Evolutionary conservation across 1,140 invertebrate species (phyloP).

Genomic region (Popillia japonica): DNA sequence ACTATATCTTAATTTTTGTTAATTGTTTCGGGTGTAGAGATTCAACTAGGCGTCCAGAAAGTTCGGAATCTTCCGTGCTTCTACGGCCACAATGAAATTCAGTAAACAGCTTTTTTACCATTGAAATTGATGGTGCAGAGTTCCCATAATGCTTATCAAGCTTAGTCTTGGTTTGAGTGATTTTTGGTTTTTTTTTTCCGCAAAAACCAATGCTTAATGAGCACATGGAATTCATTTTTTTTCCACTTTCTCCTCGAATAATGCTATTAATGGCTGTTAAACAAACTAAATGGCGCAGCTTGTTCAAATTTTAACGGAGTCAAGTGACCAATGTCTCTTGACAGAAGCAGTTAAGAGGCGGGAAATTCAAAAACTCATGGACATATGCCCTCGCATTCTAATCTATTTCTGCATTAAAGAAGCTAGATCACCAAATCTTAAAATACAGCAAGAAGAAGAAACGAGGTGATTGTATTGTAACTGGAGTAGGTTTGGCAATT

Average conservation of each 20-base stretch:
- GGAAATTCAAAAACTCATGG: too few relatives aligned
- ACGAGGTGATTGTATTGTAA: too few relatives aligned
- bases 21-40: neutral
- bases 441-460: too few relatives aligned
- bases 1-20: constrained; percentile 38
- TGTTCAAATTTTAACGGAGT: constrained; percentile 30
- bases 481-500: too few relatives aligned
- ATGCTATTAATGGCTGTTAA: constrained; percentile 32
- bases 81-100: constrained; percentile 53
- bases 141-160: constrained; percentile 42
- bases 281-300: neutral
- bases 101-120: constrained; percentile 48
- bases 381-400: too few relatives aligned
- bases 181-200: neutral
- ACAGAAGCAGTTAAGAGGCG: neutral
- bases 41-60: constrained; percentile 46
- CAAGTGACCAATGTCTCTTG: too few relatives aligned
- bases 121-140: constrained; percentile 47
- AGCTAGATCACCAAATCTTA: too few relatives aligned
- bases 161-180: constrained; percentile 29
- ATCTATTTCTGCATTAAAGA: too few relatives aligned
- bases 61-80: constrained; percentile 45
- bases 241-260: neutral
- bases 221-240: constrained; percentile 37
- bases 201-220: constrained; percentile 25